phyloP scores from a whole-genome alignment of 2,888 invertebrate species.

The Rhimphoctona megacephalus region DNA sequence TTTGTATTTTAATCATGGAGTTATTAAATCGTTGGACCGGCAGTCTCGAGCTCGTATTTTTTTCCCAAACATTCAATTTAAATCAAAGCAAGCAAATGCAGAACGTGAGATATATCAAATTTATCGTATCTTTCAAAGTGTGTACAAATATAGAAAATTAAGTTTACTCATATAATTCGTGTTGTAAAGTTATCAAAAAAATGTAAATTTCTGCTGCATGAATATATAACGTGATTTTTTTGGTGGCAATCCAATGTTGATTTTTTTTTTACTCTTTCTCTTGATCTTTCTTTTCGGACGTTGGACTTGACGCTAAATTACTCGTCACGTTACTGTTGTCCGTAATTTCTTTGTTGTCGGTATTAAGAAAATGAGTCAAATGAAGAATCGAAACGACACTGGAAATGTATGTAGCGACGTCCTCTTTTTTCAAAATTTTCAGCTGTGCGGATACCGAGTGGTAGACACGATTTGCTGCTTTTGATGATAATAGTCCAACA shows the following conservation, averaged over 20 bases:
- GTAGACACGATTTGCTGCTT: constrained; percentile 90
- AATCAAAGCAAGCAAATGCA: not conserved
- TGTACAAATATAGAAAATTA: constrained; percentile 10
- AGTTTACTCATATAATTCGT: not conserved
- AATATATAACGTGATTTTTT: not conserved
- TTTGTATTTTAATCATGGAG: not conserved
- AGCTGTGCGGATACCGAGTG: constrained; percentile 89
- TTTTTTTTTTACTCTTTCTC: constrained; percentile 47
- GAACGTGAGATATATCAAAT: not conserved
- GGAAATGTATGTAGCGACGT: constrained; percentile 80
- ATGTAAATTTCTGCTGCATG: not conserved
- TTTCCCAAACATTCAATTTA: not conserved
- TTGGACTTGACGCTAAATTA: constrained; percentile 45
- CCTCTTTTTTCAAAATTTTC: constrained; percentile 84
- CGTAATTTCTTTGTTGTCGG: constrained; percentile 67
- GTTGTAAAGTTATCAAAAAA: constrained; percentile 24
- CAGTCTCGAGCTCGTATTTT: constrained; percentile 7
- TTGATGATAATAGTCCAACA: constrained; percentile 90
- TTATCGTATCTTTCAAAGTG: not conserved
- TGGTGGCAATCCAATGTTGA: not conserved
- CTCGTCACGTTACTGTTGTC: constrained; percentile 31
- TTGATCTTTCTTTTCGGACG: constrained; percentile 60
- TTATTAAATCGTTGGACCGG: not conserved
- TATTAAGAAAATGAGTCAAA: constrained; percentile 79
- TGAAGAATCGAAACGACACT: constrained; percentile 82